Evolutionary conservation across 37 sponge, comb jelly and placozoan species (phyloP).

Genomic region (Ephydatia muelleri): DNA sequence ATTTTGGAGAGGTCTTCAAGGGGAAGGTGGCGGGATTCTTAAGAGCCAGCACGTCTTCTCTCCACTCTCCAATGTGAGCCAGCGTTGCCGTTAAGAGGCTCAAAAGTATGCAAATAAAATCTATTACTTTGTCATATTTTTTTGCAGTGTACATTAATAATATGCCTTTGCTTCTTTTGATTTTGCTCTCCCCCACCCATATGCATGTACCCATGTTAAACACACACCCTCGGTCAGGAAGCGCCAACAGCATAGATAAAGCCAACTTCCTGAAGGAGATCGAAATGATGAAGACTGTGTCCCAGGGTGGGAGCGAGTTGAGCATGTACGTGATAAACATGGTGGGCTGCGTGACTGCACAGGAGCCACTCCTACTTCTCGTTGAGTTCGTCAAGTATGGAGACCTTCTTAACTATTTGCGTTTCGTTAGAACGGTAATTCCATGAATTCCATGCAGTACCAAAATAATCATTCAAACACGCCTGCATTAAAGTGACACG

Average conservation of each 20-base stretch:
- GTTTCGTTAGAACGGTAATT: conserved; percentile 21
- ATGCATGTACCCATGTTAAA: too few species aligned
- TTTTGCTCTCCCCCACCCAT: too few species aligned
- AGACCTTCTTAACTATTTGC: conserved; percentile 52
- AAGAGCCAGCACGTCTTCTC: background rate
- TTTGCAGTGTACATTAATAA: too few species aligned
- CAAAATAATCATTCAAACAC: too few species aligned
- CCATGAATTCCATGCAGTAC: too few species aligned
- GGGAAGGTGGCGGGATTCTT: background rate
- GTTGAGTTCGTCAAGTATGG: conserved; percentile 69
- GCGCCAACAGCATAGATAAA: conserved; percentile 23
- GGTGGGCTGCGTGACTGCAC: conserved; percentile 61
- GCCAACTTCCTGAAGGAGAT: conserved; percentile 64
- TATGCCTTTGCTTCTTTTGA: too few species aligned
- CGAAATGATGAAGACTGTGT: conserved; percentile 73
- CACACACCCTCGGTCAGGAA: conserved; percentile 2
- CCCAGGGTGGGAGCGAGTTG: conserved; percentile 15
- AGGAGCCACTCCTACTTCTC: conserved; percentile 64
- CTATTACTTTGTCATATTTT: too few species aligned
- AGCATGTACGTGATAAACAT: conserved; percentile 73
- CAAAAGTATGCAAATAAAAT: conserved; percentile 32
- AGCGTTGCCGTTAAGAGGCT: conserved; percentile 71
- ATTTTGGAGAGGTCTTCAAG: conserved; percentile 68
- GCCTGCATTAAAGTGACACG: too few species aligned
- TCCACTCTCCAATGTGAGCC: too few species aligned